Conservation (phyloP, 2,797 vertebrate species). For the Lindbergichthys nudifrons region DNA sequence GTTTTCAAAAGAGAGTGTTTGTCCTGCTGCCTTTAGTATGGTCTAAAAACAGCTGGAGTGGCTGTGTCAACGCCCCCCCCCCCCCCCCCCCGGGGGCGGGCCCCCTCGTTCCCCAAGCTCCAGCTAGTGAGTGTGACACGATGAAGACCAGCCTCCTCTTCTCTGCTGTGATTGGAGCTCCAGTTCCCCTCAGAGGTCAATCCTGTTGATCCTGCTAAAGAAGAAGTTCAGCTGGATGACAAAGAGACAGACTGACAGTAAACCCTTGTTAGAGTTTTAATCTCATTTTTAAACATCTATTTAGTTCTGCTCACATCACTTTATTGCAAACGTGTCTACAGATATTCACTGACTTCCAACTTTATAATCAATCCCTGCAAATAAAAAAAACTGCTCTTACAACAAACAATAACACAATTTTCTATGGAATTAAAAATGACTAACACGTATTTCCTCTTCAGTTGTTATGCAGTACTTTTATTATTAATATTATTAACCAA, state of each 20-base stretch:
- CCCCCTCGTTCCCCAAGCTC: slow-evolving; percentile 27
- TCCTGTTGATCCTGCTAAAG: slow-evolving; percentile 29
- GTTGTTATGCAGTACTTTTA: neutral
- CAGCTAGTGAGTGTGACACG: slow-evolving; percentile 56
- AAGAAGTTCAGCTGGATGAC: slow-evolving; percentile 57
- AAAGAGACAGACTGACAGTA: neutral
- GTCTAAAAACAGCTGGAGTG: slow-evolving; percentile 62
- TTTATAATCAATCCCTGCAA: neutral
- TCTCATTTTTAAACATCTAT: neutral
- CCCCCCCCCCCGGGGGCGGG: too few species aligned
- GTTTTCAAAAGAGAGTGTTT: neutral
- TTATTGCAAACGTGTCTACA: neutral
- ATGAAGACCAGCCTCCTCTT: slow-evolving; percentile 45
- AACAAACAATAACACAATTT: neutral
- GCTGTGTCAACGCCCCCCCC: slow-evolving; percentile 54
- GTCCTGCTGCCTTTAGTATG: slow-evolving; percentile 11
- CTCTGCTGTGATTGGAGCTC: slow-evolving; percentile 38
- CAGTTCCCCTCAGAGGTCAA: slow-evolving; percentile 37
- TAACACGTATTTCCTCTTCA: neutral
- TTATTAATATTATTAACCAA: neutral
- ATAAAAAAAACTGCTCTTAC: neutral
- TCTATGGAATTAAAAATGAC: neutral
- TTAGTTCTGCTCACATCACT: slow-evolving; percentile 1
- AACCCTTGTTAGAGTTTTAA: neutral
- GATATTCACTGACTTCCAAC: neutral